Base-by-base conservation (phyloP, 2,888 invertebrate genomes). In the Heteromyza rotundicornis region DNA sequence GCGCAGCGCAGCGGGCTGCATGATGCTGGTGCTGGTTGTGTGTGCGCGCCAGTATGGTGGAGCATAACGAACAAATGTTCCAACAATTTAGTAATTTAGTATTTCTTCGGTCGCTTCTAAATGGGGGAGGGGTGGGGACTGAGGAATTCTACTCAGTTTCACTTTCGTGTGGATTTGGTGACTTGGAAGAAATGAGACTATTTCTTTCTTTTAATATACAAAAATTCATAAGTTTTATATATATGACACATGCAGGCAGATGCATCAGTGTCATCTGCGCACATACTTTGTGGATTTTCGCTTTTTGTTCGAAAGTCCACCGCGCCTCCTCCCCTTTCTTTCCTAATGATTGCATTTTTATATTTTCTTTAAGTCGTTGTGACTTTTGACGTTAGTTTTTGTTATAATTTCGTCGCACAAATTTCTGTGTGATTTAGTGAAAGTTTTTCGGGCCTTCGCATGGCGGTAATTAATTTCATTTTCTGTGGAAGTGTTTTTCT, bases 221-320 rank as follows among this genome's bases (percentile, higher is more conserved):
- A 44, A 47, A 55, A 47, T 44, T 44, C 17, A 14, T 24, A 16
- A 23, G 57, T 57, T 53, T 20, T n/a, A n/a, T n/a, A n/a, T n/a
- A n/a, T 49, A 60, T 60, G 59, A 60, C 59, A 55, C 72, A 76
- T 73, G 74, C 73, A 65, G 68, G 70, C 70, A 27, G 27, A 40
- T 40, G 55, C 40, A 55, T 19, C 40, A 2, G 40, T 14, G n/a
- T 23, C 24, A 24, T 20, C 23, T 5, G 17, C 17, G 35, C 10
- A 19, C 12, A 16, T 27, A 22, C 14, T 32, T 32, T 16, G 12
- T 24, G 51, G 54, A 35, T 20, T 59, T 24, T 59, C 59, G 40
- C 59, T 59, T 59, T 51, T 27, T 36, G 36, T 7, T 24, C n/a
- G 12, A 5, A n/a, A 5, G 16, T n/a, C 8, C 22, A 36, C 14